phyloP scores from a whole-genome alignment of 2,888 invertebrate genomes.

The Lycophotia porphyrea region DNA sequence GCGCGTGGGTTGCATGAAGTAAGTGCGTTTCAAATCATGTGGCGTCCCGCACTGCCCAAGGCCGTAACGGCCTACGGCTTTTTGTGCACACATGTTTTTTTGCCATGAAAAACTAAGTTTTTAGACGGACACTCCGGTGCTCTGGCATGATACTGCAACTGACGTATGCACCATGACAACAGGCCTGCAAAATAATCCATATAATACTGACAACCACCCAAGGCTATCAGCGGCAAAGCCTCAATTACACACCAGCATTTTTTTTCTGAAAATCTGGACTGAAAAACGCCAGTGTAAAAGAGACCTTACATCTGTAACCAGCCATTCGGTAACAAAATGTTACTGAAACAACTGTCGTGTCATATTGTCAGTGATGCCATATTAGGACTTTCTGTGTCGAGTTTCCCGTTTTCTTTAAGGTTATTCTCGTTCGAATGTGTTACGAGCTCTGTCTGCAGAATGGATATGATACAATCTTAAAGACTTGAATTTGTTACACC shows the following conservation, averaged over 20 bases:
- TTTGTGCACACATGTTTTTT: not conserved
- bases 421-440: slow-evolving; percentile 10
- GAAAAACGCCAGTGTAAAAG: not conserved
- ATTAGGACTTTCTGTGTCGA: slow-evolving; percentile 23
- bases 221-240: not conserved
- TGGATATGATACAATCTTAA: slow-evolving; percentile 15
- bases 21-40: not conserved
- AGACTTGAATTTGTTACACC: slow-evolving; percentile 9
- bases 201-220: not conserved
- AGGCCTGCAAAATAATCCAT: not conserved
- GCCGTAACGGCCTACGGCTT: not conserved
- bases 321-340: slow-evolving; percentile 34
- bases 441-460: not conserved
- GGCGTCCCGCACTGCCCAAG: not conserved
- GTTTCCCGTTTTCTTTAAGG: slow-evolving; percentile 21
- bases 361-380: slow-evolving; percentile 28
- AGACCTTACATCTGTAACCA: slow-evolving; percentile 25
- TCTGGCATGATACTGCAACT: not conserved
- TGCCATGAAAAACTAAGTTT: not conserved
- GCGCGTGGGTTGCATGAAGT: not conserved
- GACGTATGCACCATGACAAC: not conserved
- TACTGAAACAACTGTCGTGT: slow-evolving; percentile 12
- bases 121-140: not conserved
- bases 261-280: not conserved
- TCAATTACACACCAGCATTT: not conserved